Evolutionary conservation across 2,797 vertebrate species (phyloP).

Genomic region (Xenops minutus): DNA sequence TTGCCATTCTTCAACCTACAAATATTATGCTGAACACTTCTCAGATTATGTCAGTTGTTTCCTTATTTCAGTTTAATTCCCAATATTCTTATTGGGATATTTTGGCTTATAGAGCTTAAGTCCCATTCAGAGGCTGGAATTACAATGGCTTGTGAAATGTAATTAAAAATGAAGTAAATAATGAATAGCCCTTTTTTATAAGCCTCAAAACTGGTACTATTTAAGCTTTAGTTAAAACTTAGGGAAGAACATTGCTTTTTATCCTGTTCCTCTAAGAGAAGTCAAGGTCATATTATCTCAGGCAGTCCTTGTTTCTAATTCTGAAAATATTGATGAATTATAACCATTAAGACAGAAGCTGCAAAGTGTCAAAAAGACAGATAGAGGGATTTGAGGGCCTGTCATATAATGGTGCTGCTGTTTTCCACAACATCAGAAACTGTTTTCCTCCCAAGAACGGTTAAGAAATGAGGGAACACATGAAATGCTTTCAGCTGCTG

Average conservation of each 20-base stretch:
- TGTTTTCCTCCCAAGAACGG: background rate
- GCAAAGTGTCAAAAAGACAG: background rate
- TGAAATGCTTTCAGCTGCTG: background rate
- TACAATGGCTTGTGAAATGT: background rate
- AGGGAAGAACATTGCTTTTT: background rate
- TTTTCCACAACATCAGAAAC: background rate
- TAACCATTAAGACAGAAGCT: background rate
- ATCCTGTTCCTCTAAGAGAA: background rate
- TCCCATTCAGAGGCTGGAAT: background rate
- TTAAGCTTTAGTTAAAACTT: background rate
- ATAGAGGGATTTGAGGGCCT: background rate
- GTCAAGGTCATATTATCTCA: background rate
- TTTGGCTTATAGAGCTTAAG: background rate
- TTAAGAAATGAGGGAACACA: background rate
- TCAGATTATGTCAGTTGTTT: background rate
- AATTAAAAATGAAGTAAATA: background rate
- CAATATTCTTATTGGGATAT: background rate
- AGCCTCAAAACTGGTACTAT: background rate
- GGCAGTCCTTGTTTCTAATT: background rate
- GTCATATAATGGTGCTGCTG: background rate
- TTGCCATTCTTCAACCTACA: background rate
- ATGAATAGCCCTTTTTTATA: background rate
- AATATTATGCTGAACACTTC: background rate
- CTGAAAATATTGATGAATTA: background rate
- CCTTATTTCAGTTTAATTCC: background rate